These are phyloP conservation scores for Hipparchia sbordonii DNA, from an alignment of 2,888 invertebrate genomes.

Conservation along the genomic window DNA sequence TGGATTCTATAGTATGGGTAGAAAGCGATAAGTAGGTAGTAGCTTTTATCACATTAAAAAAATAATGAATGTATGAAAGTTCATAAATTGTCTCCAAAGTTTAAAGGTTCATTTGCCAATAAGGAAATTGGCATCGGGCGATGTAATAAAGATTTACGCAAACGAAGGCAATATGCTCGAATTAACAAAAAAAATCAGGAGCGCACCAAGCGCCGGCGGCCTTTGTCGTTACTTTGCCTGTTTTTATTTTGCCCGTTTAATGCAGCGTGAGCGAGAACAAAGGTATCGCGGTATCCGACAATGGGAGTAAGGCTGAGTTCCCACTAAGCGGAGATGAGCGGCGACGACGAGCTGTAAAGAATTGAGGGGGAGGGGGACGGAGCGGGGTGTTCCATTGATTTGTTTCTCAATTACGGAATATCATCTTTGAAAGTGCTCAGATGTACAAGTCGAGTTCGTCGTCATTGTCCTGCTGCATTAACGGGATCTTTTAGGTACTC, in stretches of 20 bases:
- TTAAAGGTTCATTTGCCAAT: slow-evolving; percentile 2
- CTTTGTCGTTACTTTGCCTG: slow-evolving; percentile 29
- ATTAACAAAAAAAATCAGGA: slow-evolving; percentile 31
- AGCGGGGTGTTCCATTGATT: background rate
- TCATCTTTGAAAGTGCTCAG: no score
- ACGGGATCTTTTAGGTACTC: no score
- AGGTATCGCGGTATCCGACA: slow-evolving; percentile 27
- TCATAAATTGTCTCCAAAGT: background rate
- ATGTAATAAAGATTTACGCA: slow-evolving; percentile 25
- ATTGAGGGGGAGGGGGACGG: background rate
- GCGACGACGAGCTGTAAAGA: background rate
- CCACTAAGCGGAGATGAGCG: background rate
- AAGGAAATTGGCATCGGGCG: slow-evolving; percentile 7
- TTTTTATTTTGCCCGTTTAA: slow-evolving; percentile 36
- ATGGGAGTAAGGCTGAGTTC: slow-evolving; percentile 13
- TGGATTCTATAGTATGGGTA: no score
- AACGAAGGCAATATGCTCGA: slow-evolving; percentile 21
- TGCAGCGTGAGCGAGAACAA: slow-evolving; percentile 27
- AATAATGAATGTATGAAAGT: background rate
- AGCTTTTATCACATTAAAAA: no score
- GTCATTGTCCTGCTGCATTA: no score
- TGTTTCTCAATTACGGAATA: background rate
- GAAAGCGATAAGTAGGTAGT: no score
- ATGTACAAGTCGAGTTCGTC: no score
- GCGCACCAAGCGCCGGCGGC: slow-evolving; percentile 19